Evolutionary conservation across 2,888 invertebrate species (phyloP), one percentile per base, ranked within the genome.

Genomic region (Nomada fabriciana): DNA sequence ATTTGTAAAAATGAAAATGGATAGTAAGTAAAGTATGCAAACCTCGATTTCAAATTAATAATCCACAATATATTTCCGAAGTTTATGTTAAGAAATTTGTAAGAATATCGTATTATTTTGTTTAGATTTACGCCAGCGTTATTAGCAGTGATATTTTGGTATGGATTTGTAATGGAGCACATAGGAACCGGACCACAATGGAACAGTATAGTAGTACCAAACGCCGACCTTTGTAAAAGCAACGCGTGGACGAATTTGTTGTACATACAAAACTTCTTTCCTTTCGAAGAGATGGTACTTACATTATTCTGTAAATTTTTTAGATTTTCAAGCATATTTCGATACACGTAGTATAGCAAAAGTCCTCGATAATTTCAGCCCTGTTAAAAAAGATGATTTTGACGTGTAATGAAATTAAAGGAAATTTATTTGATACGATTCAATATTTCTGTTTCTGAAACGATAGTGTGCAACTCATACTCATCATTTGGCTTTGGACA

Each of bases 381-480:
- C 5, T 5, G 7, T 36, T 36, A 36, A 5, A 36, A 29, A 36
- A 7, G 5, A 36, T 36, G 36, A 7, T 36, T 36, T 36, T 36
- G 5, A 36, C 36, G 36, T 36, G 5, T 7, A 36, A 36, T 7
- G 0, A 36, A 36, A 36, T 36, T 7, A 5, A 36, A 1, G 36
- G 36, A 7, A 59, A 59, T 59, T 20, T 50, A 18, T 13, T 23
- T 23, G 4, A 23, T 23, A 9, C 25, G 57, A 25, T 2, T 57
- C 23, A 57, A 57, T 10, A 23, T 60, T 42, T 60, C 11, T n/a
- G 61, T 61, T 43, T 52, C 29, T 43, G 82, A 47, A 68, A 78
- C 94, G 94, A 15, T 93, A 97, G 97, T 97, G 97, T 89, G 97
- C 97, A 29, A 96, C 97, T 0, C 96, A 97, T 93, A 96, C 97